Percentiles rank a stretch among this genome's conserved stretches.
phyloP scores from a whole-genome alignment of 92 coral and sea anemone genomes.

The Palythoa heliodiscus region DNA sequence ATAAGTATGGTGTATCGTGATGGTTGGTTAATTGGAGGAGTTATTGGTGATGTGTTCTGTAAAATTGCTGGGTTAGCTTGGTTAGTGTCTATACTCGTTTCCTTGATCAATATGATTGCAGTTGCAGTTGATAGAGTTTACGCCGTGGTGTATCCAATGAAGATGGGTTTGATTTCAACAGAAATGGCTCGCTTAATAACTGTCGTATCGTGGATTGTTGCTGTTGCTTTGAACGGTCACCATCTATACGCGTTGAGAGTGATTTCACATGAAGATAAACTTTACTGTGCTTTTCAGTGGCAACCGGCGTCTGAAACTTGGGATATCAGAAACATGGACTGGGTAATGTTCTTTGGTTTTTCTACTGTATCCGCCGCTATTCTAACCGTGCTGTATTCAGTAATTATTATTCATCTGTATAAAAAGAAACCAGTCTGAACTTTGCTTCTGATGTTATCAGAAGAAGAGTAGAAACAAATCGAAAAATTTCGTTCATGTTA shows the following conservation, averaged over 20 bases:
- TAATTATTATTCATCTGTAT: not conserved
- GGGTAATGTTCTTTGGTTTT: not conserved
- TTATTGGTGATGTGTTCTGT: not conserved
- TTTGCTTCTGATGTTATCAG: not conserved
- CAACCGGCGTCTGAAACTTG: not conserved
- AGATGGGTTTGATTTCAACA: not conserved
- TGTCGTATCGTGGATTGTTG: not conserved
- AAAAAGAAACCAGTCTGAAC: not conserved
- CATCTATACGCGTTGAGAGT: not conserved
- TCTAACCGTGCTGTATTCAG: not conserved
- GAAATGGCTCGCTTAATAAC: not conserved
- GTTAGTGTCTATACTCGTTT: not conserved
- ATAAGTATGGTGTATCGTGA: not conserved
- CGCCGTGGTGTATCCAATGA: not conserved
- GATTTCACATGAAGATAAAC: not conserved
- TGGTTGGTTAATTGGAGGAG: not conserved
- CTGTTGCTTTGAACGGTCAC: not conserved
- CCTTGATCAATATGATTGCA: not conserved
- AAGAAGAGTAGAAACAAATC: not conserved
- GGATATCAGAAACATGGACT: not conserved
- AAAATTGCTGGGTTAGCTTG: not conserved
- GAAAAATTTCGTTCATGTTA: not conserved
- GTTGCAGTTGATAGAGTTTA: not conserved
- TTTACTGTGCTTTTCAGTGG: constrained; percentile 2
- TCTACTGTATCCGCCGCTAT: not conserved